A percentile compares a stretch with the other conserved stretches of the same genome.
Evolutionary conservation across 2,113 vertebrate species (phyloP).

Genomic region (Archocentrus centrarchus): DNA sequence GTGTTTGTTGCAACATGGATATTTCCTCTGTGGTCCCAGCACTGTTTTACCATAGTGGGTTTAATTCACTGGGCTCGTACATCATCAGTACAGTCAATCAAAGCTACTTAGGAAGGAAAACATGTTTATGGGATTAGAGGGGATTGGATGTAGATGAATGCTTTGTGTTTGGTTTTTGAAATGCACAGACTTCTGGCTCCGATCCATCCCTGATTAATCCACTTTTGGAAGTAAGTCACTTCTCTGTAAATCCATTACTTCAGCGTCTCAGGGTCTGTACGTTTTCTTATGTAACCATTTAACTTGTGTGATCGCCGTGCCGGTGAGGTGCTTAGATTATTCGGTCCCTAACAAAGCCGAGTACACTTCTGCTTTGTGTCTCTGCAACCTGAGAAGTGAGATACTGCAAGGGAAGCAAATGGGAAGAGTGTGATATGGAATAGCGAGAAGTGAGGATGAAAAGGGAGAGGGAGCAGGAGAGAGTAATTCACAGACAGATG

Average conservation of each 20-base stretch:
- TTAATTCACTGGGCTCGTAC: slow-evolving; percentile 6
- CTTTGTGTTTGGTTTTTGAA: slow-evolving; percentile 26
- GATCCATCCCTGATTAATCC: neutral
- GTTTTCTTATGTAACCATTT: neutral
- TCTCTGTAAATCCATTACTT: slow-evolving; percentile 1
- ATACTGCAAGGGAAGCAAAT: slow-evolving; percentile 7
- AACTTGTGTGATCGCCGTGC: rapidly evolving
- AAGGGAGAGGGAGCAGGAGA: slow-evolving; percentile 17
- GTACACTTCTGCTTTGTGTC: slow-evolving; percentile 11
- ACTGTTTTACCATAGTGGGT: neutral
- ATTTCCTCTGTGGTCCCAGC: neutral
- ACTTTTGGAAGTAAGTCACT: neutral
- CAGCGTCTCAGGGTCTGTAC: neutral
- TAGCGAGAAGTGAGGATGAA: neutral
- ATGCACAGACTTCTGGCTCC: slow-evolving; percentile 1
- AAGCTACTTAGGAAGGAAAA: slow-evolving; percentile 34
- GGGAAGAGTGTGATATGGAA: slow-evolving; percentile 12
- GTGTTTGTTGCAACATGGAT: slow-evolving; percentile 33
- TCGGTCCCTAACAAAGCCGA: neutral
- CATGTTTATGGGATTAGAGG: slow-evolving; percentile 38
- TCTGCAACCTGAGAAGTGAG: slow-evolving; percentile 58
- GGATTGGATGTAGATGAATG: slow-evolving; percentile 14
- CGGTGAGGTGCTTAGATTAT: neutral
- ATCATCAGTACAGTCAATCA: slow-evolving; percentile 34
- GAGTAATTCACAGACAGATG: slow-evolving; percentile 51